Evolutionary conservation across 2,113 vertebrate genomes (phyloP).

Genomic region (Pelvicachromis taeniatus): DNA sequence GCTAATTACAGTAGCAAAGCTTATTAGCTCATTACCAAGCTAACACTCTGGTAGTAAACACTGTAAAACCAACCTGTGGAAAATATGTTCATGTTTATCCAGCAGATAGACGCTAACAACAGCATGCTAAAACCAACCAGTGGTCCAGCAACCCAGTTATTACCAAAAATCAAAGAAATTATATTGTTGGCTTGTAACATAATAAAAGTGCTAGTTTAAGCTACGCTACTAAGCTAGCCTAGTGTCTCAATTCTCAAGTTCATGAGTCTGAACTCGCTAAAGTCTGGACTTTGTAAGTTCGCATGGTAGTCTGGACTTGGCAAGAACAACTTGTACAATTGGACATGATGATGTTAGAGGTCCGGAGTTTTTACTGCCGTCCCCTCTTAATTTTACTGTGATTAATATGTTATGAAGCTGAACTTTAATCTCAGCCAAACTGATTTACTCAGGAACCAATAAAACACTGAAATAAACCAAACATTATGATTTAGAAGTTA

Average conservation of each 20-base stretch:
- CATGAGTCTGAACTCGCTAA: no score
- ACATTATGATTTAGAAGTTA: no score
- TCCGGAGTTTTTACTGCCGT: no score
- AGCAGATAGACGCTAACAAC: background rate
- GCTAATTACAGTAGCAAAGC: background rate
- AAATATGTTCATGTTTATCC: background rate
- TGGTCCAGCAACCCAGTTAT: background rate
- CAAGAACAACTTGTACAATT: no score
- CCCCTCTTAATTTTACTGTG: no score
- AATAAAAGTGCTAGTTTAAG: background rate
- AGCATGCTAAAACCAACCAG: background rate
- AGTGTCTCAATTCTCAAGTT: background rate
- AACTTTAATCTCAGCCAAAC: no score
- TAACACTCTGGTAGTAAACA: background rate
- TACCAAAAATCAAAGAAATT: background rate
- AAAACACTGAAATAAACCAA: no score
- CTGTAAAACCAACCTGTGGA: background rate
- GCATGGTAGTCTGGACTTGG: no score
- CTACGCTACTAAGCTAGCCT: background rate
- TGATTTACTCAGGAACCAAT: no score
- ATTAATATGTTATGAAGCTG: no score
- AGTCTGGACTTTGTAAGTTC: no score
- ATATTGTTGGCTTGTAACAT: rapidly evolving
- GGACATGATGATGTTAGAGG: no score
- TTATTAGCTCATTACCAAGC: background rate